Conservation (phyloP, 2,113 vertebrate species). For the Oreochromis aureus region DNA sequence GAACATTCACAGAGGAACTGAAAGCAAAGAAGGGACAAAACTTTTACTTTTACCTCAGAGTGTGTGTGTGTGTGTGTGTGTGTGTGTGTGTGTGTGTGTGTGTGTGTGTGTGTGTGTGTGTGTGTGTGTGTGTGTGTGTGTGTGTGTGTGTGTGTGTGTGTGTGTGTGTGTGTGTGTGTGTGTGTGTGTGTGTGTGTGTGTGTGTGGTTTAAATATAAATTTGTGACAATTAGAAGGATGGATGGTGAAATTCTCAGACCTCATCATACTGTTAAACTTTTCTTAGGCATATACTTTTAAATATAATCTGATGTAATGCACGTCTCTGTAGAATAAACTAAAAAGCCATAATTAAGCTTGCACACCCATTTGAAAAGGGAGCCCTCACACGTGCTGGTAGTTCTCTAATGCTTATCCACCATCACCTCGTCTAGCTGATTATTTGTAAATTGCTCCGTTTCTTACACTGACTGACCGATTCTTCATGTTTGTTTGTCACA, state of each 20-base stretch:
- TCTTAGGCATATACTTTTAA: not conserved
- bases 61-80: fast-evolving
- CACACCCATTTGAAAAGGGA: not conserved
- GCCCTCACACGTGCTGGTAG: not conserved
- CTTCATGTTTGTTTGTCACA: not conserved
- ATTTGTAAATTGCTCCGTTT: not conserved
- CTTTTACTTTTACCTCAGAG: not conserved
- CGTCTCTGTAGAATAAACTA: not conserved
- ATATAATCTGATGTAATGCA: not conserved
- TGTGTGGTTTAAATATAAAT: not conserved
- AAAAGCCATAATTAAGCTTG: not conserved
- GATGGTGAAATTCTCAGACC: not conserved
- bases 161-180: fast-evolving
- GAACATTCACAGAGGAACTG: not conserved
- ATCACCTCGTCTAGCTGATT: not conserved
- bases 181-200: fast-evolving
- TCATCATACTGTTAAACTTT: not conserved
- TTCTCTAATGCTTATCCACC: not conserved
- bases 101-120: fast-evolving
- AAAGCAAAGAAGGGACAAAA: not conserved
- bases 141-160: fast-evolving
- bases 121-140: no score
- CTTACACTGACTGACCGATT: not conserved
- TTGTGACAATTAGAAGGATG: not conserved
- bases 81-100: fast-evolving